phyloP scores from a whole-genome alignment of 2,113 vertebrate genomes.

The Ceyx margarethae region DNA sequence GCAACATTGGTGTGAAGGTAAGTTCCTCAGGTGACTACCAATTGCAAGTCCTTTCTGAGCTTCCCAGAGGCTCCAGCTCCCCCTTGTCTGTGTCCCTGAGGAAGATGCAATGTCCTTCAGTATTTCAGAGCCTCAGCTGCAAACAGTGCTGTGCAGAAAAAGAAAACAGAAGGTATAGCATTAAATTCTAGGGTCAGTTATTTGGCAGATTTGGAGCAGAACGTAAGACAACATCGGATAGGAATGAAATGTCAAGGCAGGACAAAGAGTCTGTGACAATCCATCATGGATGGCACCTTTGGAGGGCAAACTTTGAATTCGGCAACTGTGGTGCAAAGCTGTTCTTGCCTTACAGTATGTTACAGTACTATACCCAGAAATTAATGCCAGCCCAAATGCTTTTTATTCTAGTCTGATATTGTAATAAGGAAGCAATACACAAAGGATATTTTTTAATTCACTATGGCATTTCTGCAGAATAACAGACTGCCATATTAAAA shows the following conservation, averaged over 20 bases:
- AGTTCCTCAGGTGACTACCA: constrained; percentile 37
- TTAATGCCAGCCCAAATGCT: not conserved
- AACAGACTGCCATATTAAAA: constrained; percentile 25
- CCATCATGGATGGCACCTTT: constrained; percentile 54
- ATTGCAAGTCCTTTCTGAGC: not conserved
- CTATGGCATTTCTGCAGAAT: not conserved
- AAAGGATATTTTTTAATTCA: constrained; percentile 21
- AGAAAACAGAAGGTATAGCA: constrained; percentile 23
- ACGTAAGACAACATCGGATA: constrained; percentile 2
- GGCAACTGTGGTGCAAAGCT: constrained; percentile 18
- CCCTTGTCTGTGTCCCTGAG: constrained; percentile 5
- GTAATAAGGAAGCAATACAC: not conserved
- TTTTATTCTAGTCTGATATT: not conserved
- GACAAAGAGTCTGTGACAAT: constrained; percentile 53
- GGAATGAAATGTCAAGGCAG: constrained; percentile 58
- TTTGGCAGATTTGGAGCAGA: constrained; percentile 53
- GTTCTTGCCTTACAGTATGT: constrained; percentile 16
- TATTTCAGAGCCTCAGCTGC: constrained; percentile 59
- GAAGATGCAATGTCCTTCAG: constrained; percentile 44
- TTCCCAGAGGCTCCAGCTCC: constrained; percentile 11
- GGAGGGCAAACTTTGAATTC: constrained; percentile 40
- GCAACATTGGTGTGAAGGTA: constrained; percentile 66
- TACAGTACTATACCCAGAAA: not conserved
- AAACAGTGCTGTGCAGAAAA: constrained; percentile 13
- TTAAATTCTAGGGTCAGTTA: constrained; percentile 52